These are phyloP conservation scores for Syngnathus scovelli DNA, from an alignment of 2,113 vertebrate genomes.

Conservation along the genomic window DNA sequence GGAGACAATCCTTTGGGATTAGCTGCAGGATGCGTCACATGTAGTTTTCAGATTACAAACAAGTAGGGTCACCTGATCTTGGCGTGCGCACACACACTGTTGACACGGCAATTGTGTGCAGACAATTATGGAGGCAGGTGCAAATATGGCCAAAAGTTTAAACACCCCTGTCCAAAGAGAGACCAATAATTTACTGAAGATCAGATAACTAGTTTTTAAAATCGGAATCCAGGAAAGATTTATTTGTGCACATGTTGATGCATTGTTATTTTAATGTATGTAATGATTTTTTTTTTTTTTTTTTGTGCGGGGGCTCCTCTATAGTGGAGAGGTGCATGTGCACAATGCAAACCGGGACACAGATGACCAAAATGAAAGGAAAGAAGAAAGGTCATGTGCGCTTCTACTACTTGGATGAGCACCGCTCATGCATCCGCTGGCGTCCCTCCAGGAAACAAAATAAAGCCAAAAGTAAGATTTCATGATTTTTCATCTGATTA, in stretches of 20 bases:
- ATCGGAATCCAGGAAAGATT: too few relatives aligned
- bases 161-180: too few relatives aligned
- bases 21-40: conserved; percentile 56
- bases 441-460: conserved; percentile 92
- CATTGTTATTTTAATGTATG: not conserved
- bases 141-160: too few relatives aligned
- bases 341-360: conserved; percentile 86
- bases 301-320: not conserved
- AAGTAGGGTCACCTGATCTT: conserved; percentile 43
- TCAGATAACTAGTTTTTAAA: too few relatives aligned
- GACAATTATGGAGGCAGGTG: too few relatives aligned
- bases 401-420: conserved; percentile 90
- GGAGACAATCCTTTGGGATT: conserved; percentile 70
- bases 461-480: conserved; percentile 90
- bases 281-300: not conserved
- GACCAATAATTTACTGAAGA: too few relatives aligned
- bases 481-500: not conserved
- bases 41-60: conserved; percentile 59
- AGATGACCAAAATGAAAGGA: conserved; percentile 92
- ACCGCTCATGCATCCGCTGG: conserved; percentile 92
- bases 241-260: not conserved
- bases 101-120: too few relatives aligned
- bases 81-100: not conserved
- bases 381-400: conserved; percentile 85
- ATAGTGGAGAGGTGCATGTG: conserved; percentile 75